phyloP scores from a whole-genome alignment of 2,797 vertebrate species.

The Spinus pinus region DNA sequence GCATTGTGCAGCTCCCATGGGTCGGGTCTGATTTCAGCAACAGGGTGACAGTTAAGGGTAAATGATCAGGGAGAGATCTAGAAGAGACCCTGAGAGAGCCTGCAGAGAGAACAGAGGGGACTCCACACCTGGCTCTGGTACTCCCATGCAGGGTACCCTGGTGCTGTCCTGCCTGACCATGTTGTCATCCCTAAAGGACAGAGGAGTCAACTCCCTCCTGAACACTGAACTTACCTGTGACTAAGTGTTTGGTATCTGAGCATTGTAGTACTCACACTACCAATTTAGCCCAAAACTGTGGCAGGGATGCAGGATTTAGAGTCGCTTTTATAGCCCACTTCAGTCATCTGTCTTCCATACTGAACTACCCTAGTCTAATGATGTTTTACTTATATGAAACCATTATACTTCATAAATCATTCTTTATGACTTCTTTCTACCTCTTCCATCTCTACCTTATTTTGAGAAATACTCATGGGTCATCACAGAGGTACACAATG shows the following conservation, averaged over 20 bases:
- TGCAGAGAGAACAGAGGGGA: not conserved
- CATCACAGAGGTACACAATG: not conserved
- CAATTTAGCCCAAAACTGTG: not conserved
- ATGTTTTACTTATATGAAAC: not conserved
- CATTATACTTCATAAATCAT: not conserved
- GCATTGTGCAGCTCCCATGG: not conserved
- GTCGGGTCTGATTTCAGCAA: not conserved
- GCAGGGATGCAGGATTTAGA: not conserved
- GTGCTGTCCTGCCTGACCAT: not conserved
- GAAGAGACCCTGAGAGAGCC: not conserved
- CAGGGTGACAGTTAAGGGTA: not conserved
- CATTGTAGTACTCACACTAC: not conserved
- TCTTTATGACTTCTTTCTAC: not conserved
- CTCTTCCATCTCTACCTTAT: not conserved
- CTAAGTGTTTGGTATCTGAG: not conserved
- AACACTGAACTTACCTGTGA: not conserved
- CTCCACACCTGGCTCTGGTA: too few relatives aligned
- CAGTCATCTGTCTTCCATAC: not conserved
- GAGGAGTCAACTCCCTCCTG: too few relatives aligned
- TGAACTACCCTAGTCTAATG: not conserved
- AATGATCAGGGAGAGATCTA: not conserved
- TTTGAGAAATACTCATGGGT: not conserved
- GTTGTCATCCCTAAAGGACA: not conserved
- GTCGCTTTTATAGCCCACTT: not conserved
- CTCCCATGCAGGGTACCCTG: too few relatives aligned